Conservation (phyloP, 2,113 vertebrate genomes). For the Atherinomorus stipes region DNA sequence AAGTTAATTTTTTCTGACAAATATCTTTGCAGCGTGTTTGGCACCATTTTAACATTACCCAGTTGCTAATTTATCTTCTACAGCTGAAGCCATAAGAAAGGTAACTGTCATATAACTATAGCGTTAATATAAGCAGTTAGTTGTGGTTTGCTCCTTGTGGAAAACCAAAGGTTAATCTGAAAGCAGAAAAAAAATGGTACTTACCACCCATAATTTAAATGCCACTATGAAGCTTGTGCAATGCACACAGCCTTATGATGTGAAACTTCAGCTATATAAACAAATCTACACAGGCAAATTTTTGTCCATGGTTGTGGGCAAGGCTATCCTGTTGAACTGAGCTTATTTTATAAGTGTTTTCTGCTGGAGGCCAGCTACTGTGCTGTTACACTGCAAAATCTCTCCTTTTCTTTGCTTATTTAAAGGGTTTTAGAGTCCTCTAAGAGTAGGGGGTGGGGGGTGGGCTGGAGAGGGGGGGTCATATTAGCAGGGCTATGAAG, state of each 20-base stretch:
- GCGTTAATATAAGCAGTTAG: no score
- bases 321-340: conserved; percentile 1
- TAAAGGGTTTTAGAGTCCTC: conserved; percentile 67
- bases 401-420: conserved; percentile 65
- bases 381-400: conserved; percentile 63
- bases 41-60: no score
- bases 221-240: background rate
- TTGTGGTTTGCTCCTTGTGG: no score
- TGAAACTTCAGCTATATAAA: background rate
- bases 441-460: conserved; percentile 32
- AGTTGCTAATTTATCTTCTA: no score
- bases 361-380: conserved; percentile 22
- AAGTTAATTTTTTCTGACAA: no score
- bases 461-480: conserved; percentile 1
- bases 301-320: background rate
- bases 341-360: conserved; percentile 31
- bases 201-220: background rate
- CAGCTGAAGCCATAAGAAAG: no score
- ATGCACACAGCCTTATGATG: background rate
- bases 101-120: no score
- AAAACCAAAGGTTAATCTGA: no score
- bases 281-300: background rate
- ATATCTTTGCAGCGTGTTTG: no score
- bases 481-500: conserved; percentile 80
- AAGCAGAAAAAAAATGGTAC: background rate